These are phyloP conservation scores for Takifugu flavidus DNA, from an alignment of 2,113 vertebrate species.

Conservation along the genomic window DNA sequence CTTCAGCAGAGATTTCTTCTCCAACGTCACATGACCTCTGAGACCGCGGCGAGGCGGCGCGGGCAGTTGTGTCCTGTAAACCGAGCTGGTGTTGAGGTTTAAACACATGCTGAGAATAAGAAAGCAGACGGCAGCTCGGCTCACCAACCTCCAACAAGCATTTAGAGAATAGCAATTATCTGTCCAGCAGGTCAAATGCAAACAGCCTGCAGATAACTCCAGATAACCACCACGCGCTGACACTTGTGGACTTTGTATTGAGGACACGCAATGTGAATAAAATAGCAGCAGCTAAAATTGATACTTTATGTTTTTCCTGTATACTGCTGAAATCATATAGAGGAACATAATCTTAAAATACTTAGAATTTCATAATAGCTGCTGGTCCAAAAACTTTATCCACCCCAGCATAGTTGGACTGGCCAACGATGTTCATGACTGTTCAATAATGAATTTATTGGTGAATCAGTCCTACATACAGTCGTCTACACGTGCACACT, in stretches of 20 bases:
- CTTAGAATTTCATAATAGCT: too few species aligned
- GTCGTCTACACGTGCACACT: neutral
- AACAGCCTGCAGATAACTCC: conserved; percentile 34
- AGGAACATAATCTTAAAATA: too few species aligned
- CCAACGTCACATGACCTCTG: conserved; percentile 18
- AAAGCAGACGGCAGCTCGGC: neutral
- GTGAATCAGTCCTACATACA: too few species aligned
- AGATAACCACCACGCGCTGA: conserved; percentile 34
- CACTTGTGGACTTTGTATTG: conserved; percentile 45
- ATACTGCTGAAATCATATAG: neutral
- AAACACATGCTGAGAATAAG: too few species aligned
- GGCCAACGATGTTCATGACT: too few species aligned
- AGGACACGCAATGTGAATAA: conserved; percentile 18
- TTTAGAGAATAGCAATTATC: conserved; percentile 7
- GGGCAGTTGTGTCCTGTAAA: neutral
- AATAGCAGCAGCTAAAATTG: neutral
- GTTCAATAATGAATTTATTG: too few species aligned
- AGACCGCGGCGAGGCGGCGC: neutral
- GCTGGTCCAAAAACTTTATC: too few species aligned
- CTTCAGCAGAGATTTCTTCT: conserved; percentile 4
- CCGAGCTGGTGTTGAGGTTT: neutral
- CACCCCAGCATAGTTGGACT: too few species aligned
- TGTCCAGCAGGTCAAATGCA: conserved; percentile 2
- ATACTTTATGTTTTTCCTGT: neutral
- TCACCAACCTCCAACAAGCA: conserved; percentile 2